Conservation (phyloP, 2,113 vertebrate genomes). For the Elephantulus edwardii region DNA sequence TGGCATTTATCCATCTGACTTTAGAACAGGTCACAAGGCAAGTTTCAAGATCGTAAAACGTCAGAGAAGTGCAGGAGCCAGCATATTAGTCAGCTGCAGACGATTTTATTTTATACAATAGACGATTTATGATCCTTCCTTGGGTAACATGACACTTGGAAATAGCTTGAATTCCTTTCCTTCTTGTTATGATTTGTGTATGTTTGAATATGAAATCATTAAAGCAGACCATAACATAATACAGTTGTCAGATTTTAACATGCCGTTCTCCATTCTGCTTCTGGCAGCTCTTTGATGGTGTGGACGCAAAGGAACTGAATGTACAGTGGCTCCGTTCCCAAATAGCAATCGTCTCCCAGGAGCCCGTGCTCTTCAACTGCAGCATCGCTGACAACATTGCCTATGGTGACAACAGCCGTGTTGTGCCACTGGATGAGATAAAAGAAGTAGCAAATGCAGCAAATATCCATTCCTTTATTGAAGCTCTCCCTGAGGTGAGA, state of each 20-base stretch:
- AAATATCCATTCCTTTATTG: slow-evolving; percentile 78
- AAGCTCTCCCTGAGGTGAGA: slow-evolving; percentile 78
- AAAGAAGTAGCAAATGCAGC: slow-evolving; percentile 74
- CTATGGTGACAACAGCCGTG: slow-evolving; percentile 76
- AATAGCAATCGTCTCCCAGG: slow-evolving; percentile 77
- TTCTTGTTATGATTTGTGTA: slow-evolving; percentile 63
- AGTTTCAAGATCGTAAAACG: background rate
- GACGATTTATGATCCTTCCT: slow-evolving; percentile 52
- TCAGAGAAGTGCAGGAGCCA: background rate
- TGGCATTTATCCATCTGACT: background rate
- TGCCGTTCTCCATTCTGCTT: slow-evolving; percentile 57
- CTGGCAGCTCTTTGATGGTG: slow-evolving; percentile 76
- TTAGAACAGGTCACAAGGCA: background rate
- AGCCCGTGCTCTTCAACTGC: slow-evolving; percentile 80
- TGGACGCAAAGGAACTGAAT: slow-evolving; percentile 67
- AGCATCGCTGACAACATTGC: slow-evolving; percentile 81
- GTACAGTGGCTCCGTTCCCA: slow-evolving; percentile 79
- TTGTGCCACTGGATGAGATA: slow-evolving; percentile 77
- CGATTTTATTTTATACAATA: background rate
- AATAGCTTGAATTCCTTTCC: slow-evolving; percentile 60
- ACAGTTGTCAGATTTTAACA: slow-evolving; percentile 36
- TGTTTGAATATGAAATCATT: background rate
- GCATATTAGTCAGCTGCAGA: background rate
- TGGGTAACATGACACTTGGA: slow-evolving; percentile 35
- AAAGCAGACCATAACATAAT: slow-evolving; percentile 39